These are phyloP conservation scores for Schrankia costaestrigalis DNA, from an alignment of 2,888 invertebrate species.

Conservation along the genomic window DNA sequence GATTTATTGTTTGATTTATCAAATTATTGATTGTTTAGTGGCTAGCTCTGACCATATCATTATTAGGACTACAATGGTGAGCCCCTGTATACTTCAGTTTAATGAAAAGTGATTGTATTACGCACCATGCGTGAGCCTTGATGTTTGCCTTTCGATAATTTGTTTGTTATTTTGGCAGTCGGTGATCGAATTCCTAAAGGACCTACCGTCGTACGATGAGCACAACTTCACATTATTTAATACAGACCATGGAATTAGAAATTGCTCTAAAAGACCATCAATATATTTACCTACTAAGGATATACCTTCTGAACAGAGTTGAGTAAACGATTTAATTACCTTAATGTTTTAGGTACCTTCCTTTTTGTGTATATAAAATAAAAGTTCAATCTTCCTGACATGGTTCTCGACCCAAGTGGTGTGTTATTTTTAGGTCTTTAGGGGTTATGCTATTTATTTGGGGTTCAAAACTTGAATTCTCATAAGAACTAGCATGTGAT, in stretches of 20 bases:
- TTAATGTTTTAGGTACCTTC: no score
- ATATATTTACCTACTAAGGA: slow-evolving; percentile 96
- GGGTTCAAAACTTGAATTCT: background rate
- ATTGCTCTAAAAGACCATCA: slow-evolving; percentile 91
- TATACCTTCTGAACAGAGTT: slow-evolving; percentile 96
- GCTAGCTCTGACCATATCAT: slow-evolving; percentile 27
- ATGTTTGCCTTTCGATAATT: slow-evolving; percentile 30
- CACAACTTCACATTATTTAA: slow-evolving; percentile 95
- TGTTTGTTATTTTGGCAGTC: slow-evolving; percentile 81
- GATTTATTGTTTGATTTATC: slow-evolving; percentile 41
- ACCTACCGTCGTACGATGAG: slow-evolving; percentile 93
- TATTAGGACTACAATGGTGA: slow-evolving; percentile 55
- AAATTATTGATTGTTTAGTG: slow-evolving; percentile 33
- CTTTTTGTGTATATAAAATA: slow-evolving; percentile 1
- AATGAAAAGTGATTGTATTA: slow-evolving; percentile 21
- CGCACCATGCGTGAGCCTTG: slow-evolving; percentile 45
- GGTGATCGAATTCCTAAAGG: slow-evolving; percentile 94
- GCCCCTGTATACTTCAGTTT: slow-evolving; percentile 18
- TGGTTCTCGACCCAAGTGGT: no score
- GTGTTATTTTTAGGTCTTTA: no score
- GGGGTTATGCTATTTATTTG: background rate
- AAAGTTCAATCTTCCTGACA: no score
- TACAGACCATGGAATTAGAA: slow-evolving; percentile 90
- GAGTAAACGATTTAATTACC: slow-evolving; percentile 55
- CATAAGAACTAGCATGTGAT: background rate